Percentiles rank a stretch among this genome's conserved stretches.
These are phyloP conservation scores for Tetheella fluctuosa DNA, from an alignment of 2,888 invertebrate species.

Conservation along the genomic window DNA sequence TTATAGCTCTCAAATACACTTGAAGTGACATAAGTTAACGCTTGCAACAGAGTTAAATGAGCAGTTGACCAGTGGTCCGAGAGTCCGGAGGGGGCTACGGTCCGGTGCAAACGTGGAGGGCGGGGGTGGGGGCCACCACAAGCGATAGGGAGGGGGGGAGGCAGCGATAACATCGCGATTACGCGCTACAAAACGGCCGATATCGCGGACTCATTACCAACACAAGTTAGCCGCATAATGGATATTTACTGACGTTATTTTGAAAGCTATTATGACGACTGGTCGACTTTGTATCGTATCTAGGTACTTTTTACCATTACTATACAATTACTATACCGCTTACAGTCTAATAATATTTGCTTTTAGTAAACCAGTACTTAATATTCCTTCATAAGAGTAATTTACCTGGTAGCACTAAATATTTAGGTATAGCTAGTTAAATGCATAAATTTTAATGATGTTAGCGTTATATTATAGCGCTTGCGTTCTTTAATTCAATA, in stretches of 20 bases:
- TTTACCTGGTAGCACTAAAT: background rate
- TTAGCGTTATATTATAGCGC: background rate
- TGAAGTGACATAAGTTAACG: slow-evolving; percentile 10
- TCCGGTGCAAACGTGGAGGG: slow-evolving; percentile 46
- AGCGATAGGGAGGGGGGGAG: slow-evolving; percentile 32
- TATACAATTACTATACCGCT: background rate
- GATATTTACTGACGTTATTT: slow-evolving; percentile 51
- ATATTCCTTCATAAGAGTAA: too few relatives aligned
- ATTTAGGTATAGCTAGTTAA: too few relatives aligned
- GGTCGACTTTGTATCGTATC: background rate
- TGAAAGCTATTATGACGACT: background rate
- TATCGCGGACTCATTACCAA: slow-evolving; percentile 70
- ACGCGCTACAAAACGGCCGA: slow-evolving; percentile 79
- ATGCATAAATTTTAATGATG: background rate
- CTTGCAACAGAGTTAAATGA: slow-evolving; percentile 30
- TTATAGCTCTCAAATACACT: background rate
- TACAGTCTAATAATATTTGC: background rate
- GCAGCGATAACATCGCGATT: slow-evolving; percentile 75
- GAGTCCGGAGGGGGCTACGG: slow-evolving; percentile 53
- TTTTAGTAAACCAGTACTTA: background rate
- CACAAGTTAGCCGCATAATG: slow-evolving; percentile 64
- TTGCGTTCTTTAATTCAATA: background rate
- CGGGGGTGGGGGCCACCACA: slow-evolving; percentile 24
- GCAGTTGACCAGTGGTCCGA: slow-evolving; percentile 27
- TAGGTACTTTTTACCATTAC: background rate